Evolutionary conservation across 2,113 vertebrate genomes (phyloP).

Genomic region (Orientallactaga bullata): DNA sequence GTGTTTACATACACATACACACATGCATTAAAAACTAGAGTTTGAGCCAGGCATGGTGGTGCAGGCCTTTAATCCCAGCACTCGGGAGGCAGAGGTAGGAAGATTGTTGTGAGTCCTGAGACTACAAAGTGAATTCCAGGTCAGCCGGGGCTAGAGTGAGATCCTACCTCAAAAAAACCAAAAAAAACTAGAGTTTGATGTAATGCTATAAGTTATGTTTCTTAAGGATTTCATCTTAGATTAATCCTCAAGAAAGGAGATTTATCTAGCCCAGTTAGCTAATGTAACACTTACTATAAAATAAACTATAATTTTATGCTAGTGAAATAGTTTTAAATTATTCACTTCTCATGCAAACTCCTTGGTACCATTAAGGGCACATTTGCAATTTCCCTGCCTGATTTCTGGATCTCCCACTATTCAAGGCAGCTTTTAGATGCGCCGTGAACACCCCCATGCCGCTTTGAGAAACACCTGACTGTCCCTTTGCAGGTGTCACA

Average conservation of each 20-base stretch:
- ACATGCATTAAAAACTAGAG: not conserved
- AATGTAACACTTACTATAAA: not conserved
- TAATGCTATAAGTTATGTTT: not conserved
- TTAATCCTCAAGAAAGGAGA: not conserved
- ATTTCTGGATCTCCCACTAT: not conserved
- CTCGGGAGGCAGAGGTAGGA: too few relatives aligned
- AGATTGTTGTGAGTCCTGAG: too few relatives aligned
- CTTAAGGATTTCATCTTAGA: not conserved
- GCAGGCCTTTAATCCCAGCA: too few relatives aligned
- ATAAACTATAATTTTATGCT: slow-evolving; percentile 21
- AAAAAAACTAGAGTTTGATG: not conserved
- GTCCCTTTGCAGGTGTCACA: not conserved
- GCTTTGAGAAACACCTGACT: not conserved
- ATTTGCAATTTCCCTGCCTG: slow-evolving; percentile 30
- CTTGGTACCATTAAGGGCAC: not conserved
- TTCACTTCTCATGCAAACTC: slow-evolving; percentile 15
- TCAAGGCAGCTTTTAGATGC: not conserved
- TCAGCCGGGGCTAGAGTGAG: too few relatives aligned
- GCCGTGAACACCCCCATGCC: not conserved
- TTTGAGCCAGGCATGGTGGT: too few relatives aligned
- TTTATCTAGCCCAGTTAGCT: not conserved
- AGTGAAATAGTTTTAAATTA: slow-evolving; percentile 11
- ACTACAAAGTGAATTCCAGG: too few relatives aligned
- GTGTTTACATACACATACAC: too few relatives aligned
- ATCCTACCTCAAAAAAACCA: too few relatives aligned